Evolutionary conservation across 2,797 vertebrate species (phyloP), one percentile per base, ranked within the genome.

Genomic region (Holocentrus rufus): DNA sequence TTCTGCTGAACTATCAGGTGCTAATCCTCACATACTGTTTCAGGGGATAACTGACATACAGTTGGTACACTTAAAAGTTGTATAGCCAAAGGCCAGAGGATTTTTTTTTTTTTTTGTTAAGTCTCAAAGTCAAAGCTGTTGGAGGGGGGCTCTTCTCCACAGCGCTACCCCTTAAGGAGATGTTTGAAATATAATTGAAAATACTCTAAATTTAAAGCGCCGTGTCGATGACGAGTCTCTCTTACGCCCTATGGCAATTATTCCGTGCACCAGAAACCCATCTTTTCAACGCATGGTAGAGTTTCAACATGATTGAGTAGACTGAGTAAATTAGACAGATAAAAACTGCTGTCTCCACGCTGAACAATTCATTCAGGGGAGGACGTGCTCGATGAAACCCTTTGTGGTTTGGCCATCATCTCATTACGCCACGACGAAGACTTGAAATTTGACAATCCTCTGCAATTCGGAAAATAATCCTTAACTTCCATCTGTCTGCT

Each of bases 1-100:
- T 86, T 52, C 65, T 75, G 79, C 83, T 81, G 62, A 81, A 85
- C 59, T 72, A 78, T 81, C 82, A 78, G 67, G 60, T 75, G 74
- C 79, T 87, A 89, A 88, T 89, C 83, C 80, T 79, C 65, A 71
- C 71, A 68, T 27, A 73, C 75, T 82, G 75, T 76, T 77, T 50
- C 34, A 55, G 67, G 52, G 1, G 15, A 72, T 69, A 63, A 69
- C 59, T 70, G 79, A 76, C 65, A 49, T 15, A 30, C 69, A 66
- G 65, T 44, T 17, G 61, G 61, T 58, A 54, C 59, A 59, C 57
- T 53, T 55, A 17, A 56, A 56, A 46, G 55, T 57, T 74, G 58
- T 57, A 58, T 17, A 42, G 79, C 72, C 59, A 49, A 39, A 68
- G 65, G 71, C 54, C 66, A 61, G 53, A 54, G 46, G 64, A 72